These are phyloP conservation scores for Teleogryllus occipitalis DNA, from an alignment of 1,140 invertebrate species.

Conservation along the genomic window DNA sequence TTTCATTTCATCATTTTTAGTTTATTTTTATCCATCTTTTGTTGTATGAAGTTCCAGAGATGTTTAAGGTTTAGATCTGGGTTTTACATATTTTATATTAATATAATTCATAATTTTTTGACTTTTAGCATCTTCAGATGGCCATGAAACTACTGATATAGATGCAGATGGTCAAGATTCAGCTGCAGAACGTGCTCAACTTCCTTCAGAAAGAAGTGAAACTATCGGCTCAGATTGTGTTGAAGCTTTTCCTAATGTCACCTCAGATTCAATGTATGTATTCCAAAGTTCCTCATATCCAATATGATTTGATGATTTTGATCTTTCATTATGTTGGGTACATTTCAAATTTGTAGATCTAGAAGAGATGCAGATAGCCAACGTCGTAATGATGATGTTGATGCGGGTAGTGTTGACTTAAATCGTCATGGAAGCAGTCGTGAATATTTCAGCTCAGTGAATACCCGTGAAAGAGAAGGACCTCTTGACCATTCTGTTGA, in stretches of 20 bases:
- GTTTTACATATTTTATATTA: background rate
- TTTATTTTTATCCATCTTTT: too few relatives aligned
- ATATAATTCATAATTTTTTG: background rate
- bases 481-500: background rate
- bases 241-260: constrained; percentile 16
- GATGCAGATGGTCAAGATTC: background rate
- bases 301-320: background rate
- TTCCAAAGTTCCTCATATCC: background rate
- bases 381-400: background rate
- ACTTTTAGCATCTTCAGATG: background rate
- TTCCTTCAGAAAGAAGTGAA: constrained; percentile 27
- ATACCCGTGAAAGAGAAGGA: background rate
- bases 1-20: too few relatives aligned
- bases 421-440: background rate
- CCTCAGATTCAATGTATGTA: background rate
- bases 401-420: background rate
- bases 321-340: background rate
- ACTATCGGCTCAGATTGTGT: constrained; percentile 30
- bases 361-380: background rate
- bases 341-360: background rate
- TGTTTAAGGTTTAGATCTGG: too few relatives aligned
- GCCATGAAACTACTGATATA: background rate
- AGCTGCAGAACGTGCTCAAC: constrained; percentile 7
- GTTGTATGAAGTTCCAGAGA: too few relatives aligned
- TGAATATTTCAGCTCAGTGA: background rate